A percentile compares a stretch with the other conserved stretches of the same genome.
Conservation (phyloP, 2,888 invertebrate species). For the Eulithis prunata region DNA sequence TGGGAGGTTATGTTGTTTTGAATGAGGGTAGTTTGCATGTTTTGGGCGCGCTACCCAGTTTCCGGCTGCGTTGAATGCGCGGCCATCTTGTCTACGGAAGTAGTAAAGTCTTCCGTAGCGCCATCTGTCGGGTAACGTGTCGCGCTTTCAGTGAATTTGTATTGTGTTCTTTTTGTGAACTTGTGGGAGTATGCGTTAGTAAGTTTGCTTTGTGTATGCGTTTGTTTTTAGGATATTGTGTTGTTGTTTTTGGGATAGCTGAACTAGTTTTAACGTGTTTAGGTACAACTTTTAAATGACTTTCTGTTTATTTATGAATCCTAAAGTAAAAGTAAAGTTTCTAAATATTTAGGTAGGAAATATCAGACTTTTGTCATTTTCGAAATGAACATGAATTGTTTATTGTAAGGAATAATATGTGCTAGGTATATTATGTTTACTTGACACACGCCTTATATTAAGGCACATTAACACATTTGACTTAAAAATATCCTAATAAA, state of each 20-base stretch:
- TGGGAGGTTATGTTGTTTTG: slow-evolving; percentile 35
- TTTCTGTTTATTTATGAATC: no score
- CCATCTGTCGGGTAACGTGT: slow-evolving; percentile 60
- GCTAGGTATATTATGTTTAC: no score
- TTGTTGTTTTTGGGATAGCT: neutral
- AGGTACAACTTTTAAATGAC: no score
- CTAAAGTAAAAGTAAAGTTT: no score
- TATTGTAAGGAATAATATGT: no score
- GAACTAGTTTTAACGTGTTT: no score
- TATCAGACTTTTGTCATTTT: no score
- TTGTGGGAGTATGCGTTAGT: slow-evolving; percentile 34
- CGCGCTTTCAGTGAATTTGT: slow-evolving; percentile 47
- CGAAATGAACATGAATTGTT: no score
- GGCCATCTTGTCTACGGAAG: slow-evolving; percentile 83
- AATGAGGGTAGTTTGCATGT: slow-evolving; percentile 57
- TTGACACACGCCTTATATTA: no score
- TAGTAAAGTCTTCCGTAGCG: slow-evolving; percentile 82
- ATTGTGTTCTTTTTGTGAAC: slow-evolving; percentile 50
- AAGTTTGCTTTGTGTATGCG: slow-evolving; percentile 39
- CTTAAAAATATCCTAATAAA: neutral
- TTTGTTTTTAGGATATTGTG: slow-evolving; percentile 26
- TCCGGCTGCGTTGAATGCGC: slow-evolving; percentile 74
- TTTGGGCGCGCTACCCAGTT: slow-evolving; percentile 69
- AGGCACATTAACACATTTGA: no score
- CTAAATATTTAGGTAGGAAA: no score